Conservation (phyloP, 2,888 invertebrate genomes). For the Pristionchus maxplancki region DNA sequence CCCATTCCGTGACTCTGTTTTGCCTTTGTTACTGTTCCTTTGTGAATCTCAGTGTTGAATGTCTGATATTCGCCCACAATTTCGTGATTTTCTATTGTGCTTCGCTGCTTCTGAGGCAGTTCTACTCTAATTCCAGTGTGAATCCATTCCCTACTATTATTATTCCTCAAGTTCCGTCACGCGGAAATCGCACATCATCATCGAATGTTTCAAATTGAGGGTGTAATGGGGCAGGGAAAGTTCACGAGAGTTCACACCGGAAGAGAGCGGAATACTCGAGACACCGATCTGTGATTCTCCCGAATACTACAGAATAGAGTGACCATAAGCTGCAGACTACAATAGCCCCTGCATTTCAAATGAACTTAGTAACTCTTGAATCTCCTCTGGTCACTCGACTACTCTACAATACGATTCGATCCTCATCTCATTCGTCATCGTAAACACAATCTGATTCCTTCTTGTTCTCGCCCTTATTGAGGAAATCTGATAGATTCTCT, state of each 20-base stretch:
- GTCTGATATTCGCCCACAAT: background rate
- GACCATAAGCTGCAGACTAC: background rate
- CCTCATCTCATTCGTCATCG: background rate
- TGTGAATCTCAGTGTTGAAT: background rate
- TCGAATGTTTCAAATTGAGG: conserved; percentile 30
- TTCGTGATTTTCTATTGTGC: background rate
- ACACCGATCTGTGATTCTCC: background rate
- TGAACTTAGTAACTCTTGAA: background rate
- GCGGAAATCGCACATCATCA: background rate
- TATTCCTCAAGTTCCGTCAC: background rate
- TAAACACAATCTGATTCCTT: background rate
- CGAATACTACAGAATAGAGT: background rate
- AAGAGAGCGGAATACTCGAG: background rate
- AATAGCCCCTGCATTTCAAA: background rate
- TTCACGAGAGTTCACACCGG: conserved; percentile 7
- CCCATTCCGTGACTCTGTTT: background rate
- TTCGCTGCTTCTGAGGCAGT: background rate
- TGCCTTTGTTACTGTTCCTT: background rate
- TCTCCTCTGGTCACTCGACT: no score
- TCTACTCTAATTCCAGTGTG: background rate
- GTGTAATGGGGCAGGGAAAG: conserved; percentile 12
- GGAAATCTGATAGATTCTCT: background rate
- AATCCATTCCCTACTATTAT: background rate
- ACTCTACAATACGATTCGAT: background rate
- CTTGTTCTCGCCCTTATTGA: background rate